A percentile compares a stretch with the other conserved stretches of the same genome.
phyloP scores from a whole-genome alignment of 2,797 vertebrate species.

The Sebastes nivosus region DNA sequence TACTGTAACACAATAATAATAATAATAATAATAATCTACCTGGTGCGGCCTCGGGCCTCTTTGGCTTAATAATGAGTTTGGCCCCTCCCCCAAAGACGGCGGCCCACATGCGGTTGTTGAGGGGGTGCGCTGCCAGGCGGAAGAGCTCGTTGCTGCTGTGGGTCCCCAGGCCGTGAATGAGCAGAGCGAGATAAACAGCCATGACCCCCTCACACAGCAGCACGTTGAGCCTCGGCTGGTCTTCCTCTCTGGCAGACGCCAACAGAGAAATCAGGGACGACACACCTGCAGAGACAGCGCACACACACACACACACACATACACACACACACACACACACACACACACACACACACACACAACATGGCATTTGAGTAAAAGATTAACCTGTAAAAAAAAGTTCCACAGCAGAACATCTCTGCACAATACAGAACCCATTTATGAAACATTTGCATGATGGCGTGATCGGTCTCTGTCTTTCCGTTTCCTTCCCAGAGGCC shows the following conservation, averaged over 20 bases:
- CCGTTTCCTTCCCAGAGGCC: slow-evolving; percentile 72
- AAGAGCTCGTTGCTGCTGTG: slow-evolving; percentile 95
- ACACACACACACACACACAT: slow-evolving; percentile 1
- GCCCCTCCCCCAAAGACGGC: slow-evolving; percentile 96
- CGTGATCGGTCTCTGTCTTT: slow-evolving; percentile 59
- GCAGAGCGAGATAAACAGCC: slow-evolving; percentile 93
- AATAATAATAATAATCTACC: slow-evolving; percentile 73
- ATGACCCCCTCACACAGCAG: slow-evolving; percentile 95
- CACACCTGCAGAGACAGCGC: slow-evolving; percentile 84
- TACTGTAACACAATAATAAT: neutral
- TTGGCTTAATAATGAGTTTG: slow-evolving; percentile 93
- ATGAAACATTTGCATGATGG: slow-evolving; percentile 47
- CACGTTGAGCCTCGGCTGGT: slow-evolving; percentile 92
- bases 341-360: slow-evolving; percentile 8
- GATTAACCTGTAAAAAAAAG: neutral
- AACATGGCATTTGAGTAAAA: neutral
- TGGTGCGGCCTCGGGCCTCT: slow-evolving; percentile 88
- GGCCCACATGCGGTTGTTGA: slow-evolving; percentile 97
- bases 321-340: slow-evolving; percentile 3
- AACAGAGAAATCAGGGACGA: slow-evolving; percentile 94
- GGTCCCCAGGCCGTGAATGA: slow-evolving; percentile 95
- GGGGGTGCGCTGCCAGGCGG: slow-evolving; percentile 93
- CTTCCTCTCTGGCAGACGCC: slow-evolving; percentile 91
- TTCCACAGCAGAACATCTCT: neutral
- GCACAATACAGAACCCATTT: slow-evolving; percentile 29